Conservation (phyloP, 2,888 invertebrate genomes). For the Disparrhopalites patrizii region DNA sequence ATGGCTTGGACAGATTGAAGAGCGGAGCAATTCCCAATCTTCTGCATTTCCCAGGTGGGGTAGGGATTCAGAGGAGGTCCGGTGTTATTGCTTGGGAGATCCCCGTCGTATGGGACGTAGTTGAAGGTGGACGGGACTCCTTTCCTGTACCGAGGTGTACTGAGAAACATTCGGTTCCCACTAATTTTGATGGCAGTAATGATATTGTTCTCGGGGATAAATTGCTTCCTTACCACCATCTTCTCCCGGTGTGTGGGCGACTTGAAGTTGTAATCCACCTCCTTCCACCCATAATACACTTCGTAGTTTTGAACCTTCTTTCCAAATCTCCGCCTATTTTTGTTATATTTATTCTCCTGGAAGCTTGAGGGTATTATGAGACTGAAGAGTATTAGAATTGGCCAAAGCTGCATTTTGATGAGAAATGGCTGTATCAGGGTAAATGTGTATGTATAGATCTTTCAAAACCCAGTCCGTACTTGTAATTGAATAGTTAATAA, state of each 20-base stretch:
- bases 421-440: too few relatives aligned
- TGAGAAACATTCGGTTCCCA: conserved; percentile 20
- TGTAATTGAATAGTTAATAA: too few relatives aligned
- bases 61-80: conserved; percentile 59
- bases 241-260: not conserved
- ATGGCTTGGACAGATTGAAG: conserved; percentile 67
- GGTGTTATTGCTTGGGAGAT: not conserved
- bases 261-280: conserved; percentile 16
- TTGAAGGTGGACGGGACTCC: conserved; percentile 17
- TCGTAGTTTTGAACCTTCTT: too few relatives aligned
- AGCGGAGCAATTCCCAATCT: conserved; percentile 63
- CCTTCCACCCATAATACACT: conserved; percentile 20
- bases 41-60: conserved; percentile 65
- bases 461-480: too few relatives aligned
- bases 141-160: conserved; percentile 4
- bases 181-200: conserved; percentile 11
- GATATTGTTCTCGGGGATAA: conserved; percentile 13
- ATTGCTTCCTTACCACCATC: not conserved
- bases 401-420: too few relatives aligned
- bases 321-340: too few relatives aligned
- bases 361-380: too few relatives aligned
- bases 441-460: too few relatives aligned
- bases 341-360: too few relatives aligned
- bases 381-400: too few relatives aligned
- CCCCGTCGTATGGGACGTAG: conserved; percentile 5